Evolutionary conservation across 2,113 vertebrate species (phyloP), one percentile per base, ranked within the genome.

Genomic region (Anolis sagrei): DNA sequence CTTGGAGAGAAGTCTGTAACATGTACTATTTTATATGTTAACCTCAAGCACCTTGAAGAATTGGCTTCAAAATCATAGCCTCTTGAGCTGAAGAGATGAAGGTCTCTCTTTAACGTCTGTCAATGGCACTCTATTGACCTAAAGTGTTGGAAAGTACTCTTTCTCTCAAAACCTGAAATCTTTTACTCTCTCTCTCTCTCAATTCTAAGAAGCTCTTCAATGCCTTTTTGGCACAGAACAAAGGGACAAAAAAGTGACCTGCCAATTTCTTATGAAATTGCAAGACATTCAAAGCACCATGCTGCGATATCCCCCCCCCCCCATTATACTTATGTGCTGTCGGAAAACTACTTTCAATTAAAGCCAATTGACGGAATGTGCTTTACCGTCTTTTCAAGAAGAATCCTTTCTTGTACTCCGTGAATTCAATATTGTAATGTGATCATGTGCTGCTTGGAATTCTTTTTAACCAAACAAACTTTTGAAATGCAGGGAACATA

Each of bases 291-390:
- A 86, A 51, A 87, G 70, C 86, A 81, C 88, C 39, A 69, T 82
- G 86, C 76, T 79, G 86, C 23, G 86, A 86, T 79, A 79, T 91
- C 91, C 88, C 86, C 81, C 88, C 75, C 77, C 54, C 11, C 49
- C 81, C 85, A 89, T 77, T 58, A 86, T 88, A 87, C 25, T 83
- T 89, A 68, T 82, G 83, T 90, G 81, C 91, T 86, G 92, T 48
- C 88, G 88, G 92, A 91, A 91, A 93, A 90, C 87, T 93, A 79
- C 48, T 86, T 83, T 90, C 82, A 93, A 91, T 91, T 92, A 91
- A 86, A 89, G 86, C 58, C 91, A 92, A 86, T 73, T 87, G 86
- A 92, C 91, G 89, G 91, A 92, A 94, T 54, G 69, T 62, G 81
- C 79, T 86, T 82, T 82, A 83, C 86, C 86, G 92, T 86, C 92